Evolutionary conservation across 2,888 invertebrate species (phyloP).

Genomic region (Heliconius cydno): DNA sequence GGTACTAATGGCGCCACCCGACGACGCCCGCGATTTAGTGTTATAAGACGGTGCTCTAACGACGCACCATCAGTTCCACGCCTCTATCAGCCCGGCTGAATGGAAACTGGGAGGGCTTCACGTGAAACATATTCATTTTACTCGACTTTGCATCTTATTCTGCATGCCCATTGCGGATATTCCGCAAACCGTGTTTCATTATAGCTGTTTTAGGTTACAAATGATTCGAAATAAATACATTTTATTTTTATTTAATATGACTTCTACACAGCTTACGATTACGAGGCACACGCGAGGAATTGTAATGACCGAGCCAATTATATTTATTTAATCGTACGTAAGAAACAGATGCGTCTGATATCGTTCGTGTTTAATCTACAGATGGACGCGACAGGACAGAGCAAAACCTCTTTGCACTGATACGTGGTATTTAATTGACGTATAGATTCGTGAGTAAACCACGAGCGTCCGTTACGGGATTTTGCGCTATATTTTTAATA

Average conservation of each 20-base stretch:
- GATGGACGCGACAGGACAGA: constrained; percentile 40
- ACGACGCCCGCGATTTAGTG: constrained; percentile 54
- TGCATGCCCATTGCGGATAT: constrained; percentile 26
- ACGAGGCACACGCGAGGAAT: constrained; percentile 24
- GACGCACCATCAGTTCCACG: constrained; percentile 52
- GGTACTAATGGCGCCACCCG: constrained; percentile 64
- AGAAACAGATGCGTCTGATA: constrained; percentile 38
- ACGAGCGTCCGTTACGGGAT: constrained; percentile 22
- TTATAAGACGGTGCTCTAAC: constrained; percentile 50
- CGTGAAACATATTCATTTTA: constrained; percentile 42
- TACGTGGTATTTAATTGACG: constrained; percentile 46
- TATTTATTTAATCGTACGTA: constrained; percentile 40
- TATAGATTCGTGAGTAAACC: constrained; percentile 40
- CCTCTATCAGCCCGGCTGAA: constrained; percentile 44
- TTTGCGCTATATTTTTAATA: constrained; percentile 27
- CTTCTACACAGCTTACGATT: constrained; percentile 23
- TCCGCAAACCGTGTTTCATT: not conserved
- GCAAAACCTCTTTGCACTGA: constrained; percentile 40
- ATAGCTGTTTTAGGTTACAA: constrained; percentile 1
- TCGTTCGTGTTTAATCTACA: constrained; percentile 42
- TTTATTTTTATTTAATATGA: constrained; percentile 28
- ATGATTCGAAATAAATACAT: not conserved
- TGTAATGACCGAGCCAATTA: constrained; percentile 41
- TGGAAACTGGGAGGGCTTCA: constrained; percentile 42
- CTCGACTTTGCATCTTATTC: constrained; percentile 39